Percentiles rank a stretch among this genome's conserved stretches.
Evolutionary conservation across 2,888 invertebrate species (phyloP).

Genomic region (Pammene fasciana): DNA sequence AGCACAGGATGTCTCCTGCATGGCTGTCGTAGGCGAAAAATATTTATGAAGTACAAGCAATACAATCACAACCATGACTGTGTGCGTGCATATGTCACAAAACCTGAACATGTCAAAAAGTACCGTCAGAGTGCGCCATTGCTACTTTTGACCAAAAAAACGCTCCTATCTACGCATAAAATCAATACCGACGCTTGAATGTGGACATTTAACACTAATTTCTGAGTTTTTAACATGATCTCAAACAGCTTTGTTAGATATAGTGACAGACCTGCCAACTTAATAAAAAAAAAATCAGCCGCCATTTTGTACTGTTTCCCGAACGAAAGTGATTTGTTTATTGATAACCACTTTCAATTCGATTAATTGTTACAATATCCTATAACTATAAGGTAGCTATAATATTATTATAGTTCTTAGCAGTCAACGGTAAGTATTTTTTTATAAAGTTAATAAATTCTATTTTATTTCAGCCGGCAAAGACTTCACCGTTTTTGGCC

Average conservation of each 20-base stretch:
- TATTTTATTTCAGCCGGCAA: background rate
- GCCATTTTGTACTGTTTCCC: conserved; percentile 35
- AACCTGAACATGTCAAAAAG: conserved; percentile 49
- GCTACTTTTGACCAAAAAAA: conserved; percentile 43
- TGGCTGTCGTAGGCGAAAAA: conserved; percentile 85
- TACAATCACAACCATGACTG: conserved; percentile 72
- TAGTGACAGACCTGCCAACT: conserved; percentile 11
- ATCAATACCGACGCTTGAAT: conserved; percentile 5
- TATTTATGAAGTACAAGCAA: conserved; percentile 78
- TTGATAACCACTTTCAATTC: background rate
- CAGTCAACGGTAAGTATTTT: conserved; percentile 17
- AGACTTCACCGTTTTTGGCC: background rate
- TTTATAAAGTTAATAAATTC: background rate
- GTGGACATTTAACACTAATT: background rate
- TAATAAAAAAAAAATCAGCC: conserved; percentile 15
- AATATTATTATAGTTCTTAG: background rate
- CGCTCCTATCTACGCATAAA: conserved; percentile 46
- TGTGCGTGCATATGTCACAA: conserved; percentile 59
- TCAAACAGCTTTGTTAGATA: conserved; percentile 10
- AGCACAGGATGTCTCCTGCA: conserved; percentile 84
- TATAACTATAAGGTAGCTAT: background rate
- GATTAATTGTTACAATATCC: background rate
- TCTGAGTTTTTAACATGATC: background rate
- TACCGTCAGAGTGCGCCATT: conserved; percentile 57
- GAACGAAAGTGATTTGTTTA: background rate